These are phyloP conservation scores for Drosophila affinis DNA, from an alignment of 2,888 invertebrate species.

Conservation along the genomic window DNA sequence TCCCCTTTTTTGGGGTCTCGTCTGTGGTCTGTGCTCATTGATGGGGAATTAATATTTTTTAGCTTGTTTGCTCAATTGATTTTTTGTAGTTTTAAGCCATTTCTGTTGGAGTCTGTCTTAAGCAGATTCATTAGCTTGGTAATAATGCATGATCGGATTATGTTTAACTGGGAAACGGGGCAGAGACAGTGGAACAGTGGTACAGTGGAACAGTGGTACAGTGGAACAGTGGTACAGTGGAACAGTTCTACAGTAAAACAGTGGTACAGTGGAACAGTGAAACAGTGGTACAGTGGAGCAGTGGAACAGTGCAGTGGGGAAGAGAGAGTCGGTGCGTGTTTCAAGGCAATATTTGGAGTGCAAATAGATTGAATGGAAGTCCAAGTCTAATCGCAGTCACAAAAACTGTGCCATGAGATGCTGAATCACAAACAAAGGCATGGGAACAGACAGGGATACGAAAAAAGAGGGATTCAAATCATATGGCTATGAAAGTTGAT, in stretches of 20 bases:
- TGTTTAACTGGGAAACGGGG: constrained; percentile 48
- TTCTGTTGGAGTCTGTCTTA: constrained; percentile 52
- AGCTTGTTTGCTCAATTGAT: constrained; percentile 71
- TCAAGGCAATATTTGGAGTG: not conserved
- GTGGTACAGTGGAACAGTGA: not conserved
- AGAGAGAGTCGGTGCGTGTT: constrained; percentile 17
- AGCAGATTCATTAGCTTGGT: constrained; percentile 79
- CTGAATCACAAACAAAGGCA: not conserved
- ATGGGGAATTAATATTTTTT: constrained; percentile 75
- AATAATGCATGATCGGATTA: constrained; percentile 77
- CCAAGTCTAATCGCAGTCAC: not conserved
- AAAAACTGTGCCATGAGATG: not conserved
- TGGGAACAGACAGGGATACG: not conserved
- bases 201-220: not conserved
- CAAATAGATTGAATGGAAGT: not conserved
- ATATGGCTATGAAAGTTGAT: constrained; percentile 11
- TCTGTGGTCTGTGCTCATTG: constrained; percentile 56
- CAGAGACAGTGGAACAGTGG: not conserved
- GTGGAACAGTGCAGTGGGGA: not conserved
- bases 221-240: not conserved
- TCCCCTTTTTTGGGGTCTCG: constrained; percentile 23
- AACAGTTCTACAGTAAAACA: not conserved
- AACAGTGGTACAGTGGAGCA: not conserved
- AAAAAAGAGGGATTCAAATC: constrained; percentile 6
- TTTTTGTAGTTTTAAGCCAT: constrained; percentile 51